Conservation (phyloP, 2,113 vertebrate genomes). For the Electrona antarctica region DNA sequence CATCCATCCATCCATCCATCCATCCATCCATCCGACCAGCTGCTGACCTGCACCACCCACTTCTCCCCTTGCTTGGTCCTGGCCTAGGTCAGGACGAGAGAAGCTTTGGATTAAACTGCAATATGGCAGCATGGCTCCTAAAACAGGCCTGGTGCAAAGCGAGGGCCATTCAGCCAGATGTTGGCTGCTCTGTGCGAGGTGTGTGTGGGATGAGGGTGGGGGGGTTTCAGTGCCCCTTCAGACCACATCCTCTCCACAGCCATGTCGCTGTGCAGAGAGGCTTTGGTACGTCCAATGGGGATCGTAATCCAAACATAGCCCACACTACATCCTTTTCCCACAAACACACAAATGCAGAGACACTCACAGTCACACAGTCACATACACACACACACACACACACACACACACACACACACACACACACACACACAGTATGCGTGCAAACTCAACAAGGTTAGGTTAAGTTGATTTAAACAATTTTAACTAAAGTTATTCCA, state of each 20-base stretch:
- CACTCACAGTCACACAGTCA: slow-evolving; percentile 4
- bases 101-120: slow-evolving; percentile 55
- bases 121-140: slow-evolving; percentile 31
- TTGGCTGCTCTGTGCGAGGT: slow-evolving; percentile 15
- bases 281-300: slow-evolving; percentile 20
- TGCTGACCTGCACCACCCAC: not conserved
- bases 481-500: too few species aligned
- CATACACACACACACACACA: not conserved
- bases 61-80: not conserved
- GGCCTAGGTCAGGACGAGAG: not conserved
- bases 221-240: not conserved
- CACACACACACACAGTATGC: not conserved
- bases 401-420: slow-evolving; percentile 3
- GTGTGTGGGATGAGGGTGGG: not conserved
- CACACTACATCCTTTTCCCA: slow-evolving; percentile 8
- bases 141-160: slow-evolving; percentile 32
- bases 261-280: not conserved
- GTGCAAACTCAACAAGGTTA: too few species aligned
- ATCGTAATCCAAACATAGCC: slow-evolving; percentile 25
- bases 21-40: not conserved
- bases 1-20: not conserved
- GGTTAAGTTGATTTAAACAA: too few species aligned
- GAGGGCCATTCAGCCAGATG: slow-evolving; percentile 53
- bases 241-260: slow-evolving; percentile 12
- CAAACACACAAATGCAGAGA: not conserved